Evolutionary conservation across 2,113 vertebrate genomes (phyloP).

Genomic region (Indicator maculatus): DNA sequence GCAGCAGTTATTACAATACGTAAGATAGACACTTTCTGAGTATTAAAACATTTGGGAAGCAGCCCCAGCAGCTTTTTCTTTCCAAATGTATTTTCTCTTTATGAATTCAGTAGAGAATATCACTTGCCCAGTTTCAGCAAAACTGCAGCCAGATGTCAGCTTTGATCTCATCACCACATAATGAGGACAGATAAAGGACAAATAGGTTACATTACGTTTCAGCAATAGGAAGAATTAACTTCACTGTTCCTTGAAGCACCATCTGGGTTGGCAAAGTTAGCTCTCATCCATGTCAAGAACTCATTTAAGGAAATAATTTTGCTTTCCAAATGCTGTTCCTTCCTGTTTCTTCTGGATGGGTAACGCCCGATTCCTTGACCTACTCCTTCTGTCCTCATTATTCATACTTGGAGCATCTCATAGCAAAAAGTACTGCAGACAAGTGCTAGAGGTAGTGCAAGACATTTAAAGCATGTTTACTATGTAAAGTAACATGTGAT

Average conservation of each 20-base stretch:
- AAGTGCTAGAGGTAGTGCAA: neutral
- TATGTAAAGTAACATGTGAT: neutral
- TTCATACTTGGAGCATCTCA: conserved; percentile 16
- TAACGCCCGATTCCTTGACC: conserved; percentile 35
- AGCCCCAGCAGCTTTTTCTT: neutral
- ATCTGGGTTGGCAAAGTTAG: conserved; percentile 58
- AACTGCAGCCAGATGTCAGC: conserved; percentile 58
- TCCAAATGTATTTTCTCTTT: conserved; percentile 7
- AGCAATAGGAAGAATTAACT: conserved; percentile 56
- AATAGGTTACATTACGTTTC: conserved; percentile 45
- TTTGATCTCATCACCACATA: conserved; percentile 56
- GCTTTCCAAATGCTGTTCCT: conserved; percentile 44
- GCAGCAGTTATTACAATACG: neutral
- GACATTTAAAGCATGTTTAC: neutral
- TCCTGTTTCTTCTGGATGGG: conserved; percentile 12
- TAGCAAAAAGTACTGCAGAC: neutral
- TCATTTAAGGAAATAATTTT: conserved; percentile 55
- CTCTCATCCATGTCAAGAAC: conserved; percentile 42
- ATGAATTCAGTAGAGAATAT: conserved; percentile 36
- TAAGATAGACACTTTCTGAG: neutral
- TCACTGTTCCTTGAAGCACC: conserved; percentile 25
- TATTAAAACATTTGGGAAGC: neutral
- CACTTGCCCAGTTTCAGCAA: conserved; percentile 55
- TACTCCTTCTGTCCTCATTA: conserved; percentile 46
- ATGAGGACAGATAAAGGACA: conserved; percentile 37